Evolutionary conservation across 2,113 vertebrate genomes (phyloP).

Genomic region (Naja naja): DNA sequence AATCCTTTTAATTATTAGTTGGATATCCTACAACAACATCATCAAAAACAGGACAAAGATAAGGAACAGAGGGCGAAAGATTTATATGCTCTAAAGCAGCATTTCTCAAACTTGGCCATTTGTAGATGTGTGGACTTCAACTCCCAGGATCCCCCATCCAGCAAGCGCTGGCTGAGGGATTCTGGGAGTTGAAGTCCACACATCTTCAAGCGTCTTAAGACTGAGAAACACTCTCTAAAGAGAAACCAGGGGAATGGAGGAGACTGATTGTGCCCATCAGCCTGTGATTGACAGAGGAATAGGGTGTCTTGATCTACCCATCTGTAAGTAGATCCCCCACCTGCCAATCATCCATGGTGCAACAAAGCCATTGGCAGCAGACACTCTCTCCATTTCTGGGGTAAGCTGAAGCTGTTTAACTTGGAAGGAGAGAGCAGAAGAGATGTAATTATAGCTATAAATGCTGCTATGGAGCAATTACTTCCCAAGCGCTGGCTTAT

Average conservation of each 20-base stretch:
- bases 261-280: neutral
- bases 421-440: neutral
- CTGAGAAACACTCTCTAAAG: neutral
- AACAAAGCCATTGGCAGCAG: neutral
- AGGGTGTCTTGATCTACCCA: neutral
- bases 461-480: neutral
- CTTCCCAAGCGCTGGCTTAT: neutral
- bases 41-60: neutral
- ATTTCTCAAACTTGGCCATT: no score
- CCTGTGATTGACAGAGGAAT: neutral
- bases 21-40: neutral
- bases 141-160: no score
- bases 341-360: neutral
- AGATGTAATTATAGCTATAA: neutral
- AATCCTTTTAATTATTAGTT: neutral
- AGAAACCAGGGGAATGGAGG: neutral
- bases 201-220: neutral
- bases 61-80: neutral
- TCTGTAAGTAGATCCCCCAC: neutral
- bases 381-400: neutral
- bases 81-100: neutral
- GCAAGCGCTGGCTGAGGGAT: neutral
- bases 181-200: neutral
- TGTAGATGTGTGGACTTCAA: no score
- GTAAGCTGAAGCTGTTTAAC: neutral